Percentiles rank a stretch among this genome's conserved stretches.
Conservation (phyloP, 2,113 vertebrate species). For the Panthera uncia region DNA sequence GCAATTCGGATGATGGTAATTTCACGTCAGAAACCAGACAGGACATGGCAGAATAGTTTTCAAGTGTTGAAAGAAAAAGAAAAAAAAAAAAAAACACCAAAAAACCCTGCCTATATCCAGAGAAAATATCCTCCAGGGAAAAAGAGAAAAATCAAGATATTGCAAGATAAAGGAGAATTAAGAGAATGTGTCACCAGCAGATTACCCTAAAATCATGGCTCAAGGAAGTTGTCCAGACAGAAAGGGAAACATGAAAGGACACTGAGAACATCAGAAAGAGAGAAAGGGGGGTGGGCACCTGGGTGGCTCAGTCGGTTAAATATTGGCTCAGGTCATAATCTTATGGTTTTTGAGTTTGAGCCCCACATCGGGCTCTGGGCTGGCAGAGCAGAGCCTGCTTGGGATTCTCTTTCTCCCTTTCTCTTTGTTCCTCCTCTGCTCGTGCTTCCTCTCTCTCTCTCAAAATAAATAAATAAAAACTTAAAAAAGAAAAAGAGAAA, state of each 20-base stretch:
- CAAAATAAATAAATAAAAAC: too few species aligned
- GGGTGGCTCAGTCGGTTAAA: too few species aligned
- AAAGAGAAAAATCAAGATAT: not conserved
- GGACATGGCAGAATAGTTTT: not conserved
- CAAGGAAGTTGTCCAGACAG: not conserved
- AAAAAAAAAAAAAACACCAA: not conserved
- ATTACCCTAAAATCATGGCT: not conserved
- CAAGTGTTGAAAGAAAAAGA: not conserved
- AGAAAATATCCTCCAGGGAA: not conserved
- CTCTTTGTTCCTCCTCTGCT: too few species aligned
- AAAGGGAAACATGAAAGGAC: not conserved
- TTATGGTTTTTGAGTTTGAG: too few species aligned
- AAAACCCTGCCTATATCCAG: not conserved
- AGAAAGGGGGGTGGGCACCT: not conserved
- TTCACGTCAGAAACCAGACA: not conserved
- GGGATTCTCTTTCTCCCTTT: too few species aligned
- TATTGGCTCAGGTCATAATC: too few species aligned
- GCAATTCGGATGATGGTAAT: not conserved
- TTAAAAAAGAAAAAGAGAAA: not conserved
- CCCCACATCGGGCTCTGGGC: too few species aligned
- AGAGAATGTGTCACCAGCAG: not conserved
- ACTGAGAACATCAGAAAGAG: not conserved
- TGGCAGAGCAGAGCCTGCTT: too few species aligned
- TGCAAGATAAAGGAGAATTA: not conserved
- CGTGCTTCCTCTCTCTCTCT: too few species aligned